Evolutionary conservation across 2,113 vertebrate genomes (phyloP), one percentile per base, ranked within the genome.

Genomic region (Salvelinus namaycush): DNA sequence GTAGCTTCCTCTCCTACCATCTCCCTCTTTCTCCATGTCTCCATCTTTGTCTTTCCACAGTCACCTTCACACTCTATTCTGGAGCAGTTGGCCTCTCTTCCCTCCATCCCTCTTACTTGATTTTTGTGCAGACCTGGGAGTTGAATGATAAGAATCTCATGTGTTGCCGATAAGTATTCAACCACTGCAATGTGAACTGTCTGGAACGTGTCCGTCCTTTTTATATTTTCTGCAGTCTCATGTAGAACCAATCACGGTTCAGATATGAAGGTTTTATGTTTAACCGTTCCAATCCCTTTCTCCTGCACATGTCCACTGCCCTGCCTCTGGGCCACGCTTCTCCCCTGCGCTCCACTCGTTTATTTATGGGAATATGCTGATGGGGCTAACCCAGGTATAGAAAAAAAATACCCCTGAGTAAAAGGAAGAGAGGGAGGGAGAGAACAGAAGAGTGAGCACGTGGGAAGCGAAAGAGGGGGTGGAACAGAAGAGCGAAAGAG

Each of bases 351-450:
- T 70, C 20, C 79, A 31, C 64, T n/a, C 31, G 79, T 88, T 92
- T 91, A 90, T 90, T 90, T 87, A 81, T 86, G 84, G 84, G 76
- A 90, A 87, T 84, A 80, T 86, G 89, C 92, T 91, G 91, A 94
- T 89, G 77, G 74, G 73, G 81, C 82, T 79, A 83, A 89, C 71
- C 70, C 60, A 78, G 73, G 83, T 83, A 81, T 76, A 77, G 78
- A 84, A 73, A 80, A 26, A 34, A 78, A 71, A 78, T 81, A 79
- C 70, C 54, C 49, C 26, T 29, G 31, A 44, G 71, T 60, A 54
- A 39, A 20, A 44, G 64, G 12, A 20, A 70, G 68, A 76, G 70
- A 73, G 73, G 44, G 51, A 65, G 49, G 60, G 39, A 65, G 34
- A 29, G 34, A 39, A 24, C 39, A 18, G 24, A 68, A 24, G n/a